Percentiles rank a stretch among this genome's conserved stretches.
phyloP scores from a whole-genome alignment of 2,797 vertebrate species.

The Mus spretus region DNA sequence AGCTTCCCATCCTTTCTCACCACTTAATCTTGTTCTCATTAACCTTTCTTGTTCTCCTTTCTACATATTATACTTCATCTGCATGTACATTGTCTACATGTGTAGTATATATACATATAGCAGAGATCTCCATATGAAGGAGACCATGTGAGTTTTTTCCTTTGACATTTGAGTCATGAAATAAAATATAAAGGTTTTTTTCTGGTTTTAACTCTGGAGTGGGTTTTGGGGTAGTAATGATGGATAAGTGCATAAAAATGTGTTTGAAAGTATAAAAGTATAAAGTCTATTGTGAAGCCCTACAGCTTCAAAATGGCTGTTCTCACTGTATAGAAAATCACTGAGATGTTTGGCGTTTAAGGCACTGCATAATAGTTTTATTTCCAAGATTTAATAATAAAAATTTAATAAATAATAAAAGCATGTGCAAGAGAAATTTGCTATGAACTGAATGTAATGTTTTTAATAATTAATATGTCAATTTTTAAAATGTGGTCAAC shows the following conservation, averaged over 20 bases:
- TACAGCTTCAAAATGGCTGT: background rate
- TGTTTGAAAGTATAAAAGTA: background rate
- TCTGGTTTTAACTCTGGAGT: background rate
- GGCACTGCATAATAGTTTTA: background rate
- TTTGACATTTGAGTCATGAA: background rate
- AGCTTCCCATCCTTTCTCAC: background rate
- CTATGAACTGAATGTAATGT: constrained; percentile 42
- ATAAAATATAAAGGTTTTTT: background rate
- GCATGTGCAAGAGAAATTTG: constrained; percentile 29
- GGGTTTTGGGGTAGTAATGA: background rate
- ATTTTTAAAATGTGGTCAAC: constrained; percentile 5
- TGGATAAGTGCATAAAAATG: background rate
- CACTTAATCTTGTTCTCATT: background rate
- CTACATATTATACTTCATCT: background rate
- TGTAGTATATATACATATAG: background rate
- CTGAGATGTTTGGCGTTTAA: background rate
- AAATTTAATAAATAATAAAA: background rate
- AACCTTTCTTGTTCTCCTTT: background rate
- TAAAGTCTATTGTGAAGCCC: background rate
- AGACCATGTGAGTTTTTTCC: background rate
- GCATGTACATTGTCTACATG: background rate
- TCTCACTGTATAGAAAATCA: background rate
- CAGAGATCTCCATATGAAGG: background rate
- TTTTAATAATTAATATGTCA: constrained; percentile 61
- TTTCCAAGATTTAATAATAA: background rate